Conservation (phyloP, 2,888 invertebrate genomes). For the Calliopum simillimum region DNA sequence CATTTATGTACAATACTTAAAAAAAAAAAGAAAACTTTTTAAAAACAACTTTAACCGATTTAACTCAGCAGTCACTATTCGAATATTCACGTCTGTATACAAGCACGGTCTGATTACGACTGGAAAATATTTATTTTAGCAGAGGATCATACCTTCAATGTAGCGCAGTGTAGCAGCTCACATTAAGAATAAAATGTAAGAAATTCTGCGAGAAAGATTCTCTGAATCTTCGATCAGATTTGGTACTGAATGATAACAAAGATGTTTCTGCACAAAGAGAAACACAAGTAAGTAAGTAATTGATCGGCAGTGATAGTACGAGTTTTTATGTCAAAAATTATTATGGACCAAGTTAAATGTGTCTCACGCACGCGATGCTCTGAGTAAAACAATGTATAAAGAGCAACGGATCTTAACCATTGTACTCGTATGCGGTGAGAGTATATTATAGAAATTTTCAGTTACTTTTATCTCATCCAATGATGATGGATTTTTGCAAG, state of each 20-base stretch:
- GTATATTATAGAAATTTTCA: not conserved
- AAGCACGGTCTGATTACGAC: slow-evolving; percentile 65
- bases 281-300: too few relatives aligned
- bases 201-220: slow-evolving; percentile 25
- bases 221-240: slow-evolving; percentile 13
- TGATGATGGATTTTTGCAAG: not conserved
- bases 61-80: slow-evolving; percentile 30
- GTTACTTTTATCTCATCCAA: not conserved
- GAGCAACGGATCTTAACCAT: too few relatives aligned
- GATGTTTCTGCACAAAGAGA: too few relatives aligned
- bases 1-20: slow-evolving; percentile 33
- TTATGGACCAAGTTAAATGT: too few relatives aligned
- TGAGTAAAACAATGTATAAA: too few relatives aligned
- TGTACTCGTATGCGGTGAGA: not conserved
- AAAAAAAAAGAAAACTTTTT: slow-evolving; percentile 12
- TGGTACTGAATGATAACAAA: too few relatives aligned
- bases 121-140: slow-evolving; percentile 52
- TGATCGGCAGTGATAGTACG: too few relatives aligned
- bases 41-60: slow-evolving; percentile 2
- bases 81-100: slow-evolving; percentile 63
- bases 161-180: not conserved
- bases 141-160: slow-evolving; percentile 22
- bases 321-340: too few relatives aligned
- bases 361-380: too few relatives aligned
- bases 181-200: slow-evolving; percentile 10